phyloP scores from a whole-genome alignment of 64 coral and sea anemone genomes.

The Actinia equina region DNA sequence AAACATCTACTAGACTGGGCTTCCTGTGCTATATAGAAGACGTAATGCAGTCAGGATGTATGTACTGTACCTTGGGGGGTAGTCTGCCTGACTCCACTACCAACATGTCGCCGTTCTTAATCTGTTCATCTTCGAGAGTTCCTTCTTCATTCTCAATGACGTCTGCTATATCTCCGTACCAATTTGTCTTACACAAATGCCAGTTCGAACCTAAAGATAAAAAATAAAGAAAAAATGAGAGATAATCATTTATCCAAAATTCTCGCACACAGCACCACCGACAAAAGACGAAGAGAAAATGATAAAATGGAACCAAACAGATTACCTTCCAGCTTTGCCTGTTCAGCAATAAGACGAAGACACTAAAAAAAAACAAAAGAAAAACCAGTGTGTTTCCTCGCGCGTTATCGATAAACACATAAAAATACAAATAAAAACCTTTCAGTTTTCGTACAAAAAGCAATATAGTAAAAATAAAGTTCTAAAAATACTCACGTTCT shows the following conservation, averaged over 20 bases:
- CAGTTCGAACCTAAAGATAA: conserved; percentile 2
- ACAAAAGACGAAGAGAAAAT: background rate
- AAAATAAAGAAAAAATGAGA: background rate
- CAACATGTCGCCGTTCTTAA: conserved; percentile 67
- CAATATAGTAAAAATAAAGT: background rate
- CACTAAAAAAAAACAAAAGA: conserved; percentile 9
- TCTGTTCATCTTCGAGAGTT: conserved; percentile 52
- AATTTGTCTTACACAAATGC: conserved; percentile 79
- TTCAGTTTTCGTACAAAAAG: background rate
- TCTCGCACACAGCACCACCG: too few species aligned
- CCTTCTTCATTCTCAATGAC: conserved; percentile 51
- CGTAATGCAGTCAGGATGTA: background rate
- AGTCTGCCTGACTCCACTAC: conserved; percentile 64
- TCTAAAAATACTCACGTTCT: background rate
- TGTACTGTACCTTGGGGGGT: conserved; percentile 54
- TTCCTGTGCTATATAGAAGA: background rate
- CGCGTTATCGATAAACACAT: background rate
- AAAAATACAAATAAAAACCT: too few species aligned
- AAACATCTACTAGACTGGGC: background rate
- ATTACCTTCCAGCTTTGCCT: conserved; percentile 21
- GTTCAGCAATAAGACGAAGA: conserved; percentile 20
- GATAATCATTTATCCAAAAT: too few species aligned
- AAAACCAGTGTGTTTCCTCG: background rate
- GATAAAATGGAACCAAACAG: background rate
- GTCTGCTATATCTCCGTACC: conserved; percentile 47